Conservation (phyloP, 2,113 vertebrate species). For the Bagarius yarrelli region DNA sequence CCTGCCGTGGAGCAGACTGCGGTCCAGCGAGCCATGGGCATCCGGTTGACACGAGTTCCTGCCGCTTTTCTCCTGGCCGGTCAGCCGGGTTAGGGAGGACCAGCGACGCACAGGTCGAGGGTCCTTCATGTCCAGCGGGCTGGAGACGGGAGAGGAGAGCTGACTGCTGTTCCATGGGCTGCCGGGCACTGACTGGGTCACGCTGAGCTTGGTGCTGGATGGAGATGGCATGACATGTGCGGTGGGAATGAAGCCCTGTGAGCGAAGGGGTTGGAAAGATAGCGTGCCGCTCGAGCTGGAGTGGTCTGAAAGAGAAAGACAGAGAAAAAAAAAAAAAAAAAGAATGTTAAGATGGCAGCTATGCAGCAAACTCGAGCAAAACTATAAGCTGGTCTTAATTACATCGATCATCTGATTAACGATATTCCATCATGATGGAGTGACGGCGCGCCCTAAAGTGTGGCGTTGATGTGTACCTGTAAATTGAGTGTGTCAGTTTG, state of each 20-base stretch:
- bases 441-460: neutral
- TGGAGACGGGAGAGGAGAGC: conserved; percentile 63
- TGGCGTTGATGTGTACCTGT: neutral
- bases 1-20: conserved; percentile 67
- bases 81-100: conserved; percentile 86
- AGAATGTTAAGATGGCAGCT: neutral
- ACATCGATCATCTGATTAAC: neutral
- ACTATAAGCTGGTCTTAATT: neutral
- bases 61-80: conserved; percentile 63
- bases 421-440: neutral
- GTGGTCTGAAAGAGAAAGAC: conserved; percentile 76
- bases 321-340: neutral
- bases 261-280: conserved; percentile 77
- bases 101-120: conserved; percentile 83
- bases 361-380: neutral
- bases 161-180: conserved; percentile 71
- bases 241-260: conserved; percentile 76
- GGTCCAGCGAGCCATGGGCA: conserved; percentile 69
- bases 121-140: conserved; percentile 82
- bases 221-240: conserved; percentile 83
- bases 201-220: conserved; percentile 69
- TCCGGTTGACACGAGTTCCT: conserved; percentile 55
- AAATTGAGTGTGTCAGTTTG: neutral
- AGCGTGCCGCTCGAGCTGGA: conserved; percentile 85
- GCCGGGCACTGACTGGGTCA: conserved; percentile 41